Evolutionary conservation across 2,888 invertebrate species (phyloP).

Genomic region (Bombyx huttoni): DNA sequence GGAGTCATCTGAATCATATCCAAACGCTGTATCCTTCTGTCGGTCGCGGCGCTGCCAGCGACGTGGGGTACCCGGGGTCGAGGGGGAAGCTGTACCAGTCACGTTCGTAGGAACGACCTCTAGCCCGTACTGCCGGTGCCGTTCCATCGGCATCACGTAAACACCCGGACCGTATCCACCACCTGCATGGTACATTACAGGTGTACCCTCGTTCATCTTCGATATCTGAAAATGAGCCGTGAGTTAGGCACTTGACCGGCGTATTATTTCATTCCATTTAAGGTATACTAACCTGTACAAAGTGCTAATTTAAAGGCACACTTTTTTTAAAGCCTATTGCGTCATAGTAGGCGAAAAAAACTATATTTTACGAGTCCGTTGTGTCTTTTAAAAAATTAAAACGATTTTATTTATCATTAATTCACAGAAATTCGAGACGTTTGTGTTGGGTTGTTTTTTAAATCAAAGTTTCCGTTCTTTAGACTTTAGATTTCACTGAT

Average conservation of each 20-base stretch:
- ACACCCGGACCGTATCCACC: conserved; percentile 39
- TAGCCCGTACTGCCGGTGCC: conserved; percentile 42
- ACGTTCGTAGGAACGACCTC: conserved; percentile 23
- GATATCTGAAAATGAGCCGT: conserved; percentile 24
- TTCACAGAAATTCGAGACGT: conserved; percentile 59
- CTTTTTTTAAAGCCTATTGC: conserved; percentile 41
- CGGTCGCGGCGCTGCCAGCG: conserved; percentile 42
- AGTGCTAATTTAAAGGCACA: conserved; percentile 20
- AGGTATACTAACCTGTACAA: conserved; percentile 41
- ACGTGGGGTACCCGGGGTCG: conserved; percentile 25
- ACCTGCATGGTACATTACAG: conserved; percentile 51
- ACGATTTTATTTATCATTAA: conserved; percentile 45
- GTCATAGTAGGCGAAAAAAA: conserved; percentile 51
- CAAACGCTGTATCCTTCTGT: conserved; percentile 46
- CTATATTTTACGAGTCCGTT: conserved; percentile 33
- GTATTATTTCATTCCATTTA: conserved; percentile 10
- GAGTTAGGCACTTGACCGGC: conserved; percentile 14
- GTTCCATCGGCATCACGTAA: conserved; percentile 41
- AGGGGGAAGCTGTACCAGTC: conserved; percentile 24
- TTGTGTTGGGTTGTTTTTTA: conserved; percentile 39
- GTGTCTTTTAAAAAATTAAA: conserved; percentile 37
- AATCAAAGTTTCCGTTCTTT: conserved; percentile 32
- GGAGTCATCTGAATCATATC: conserved; percentile 63
- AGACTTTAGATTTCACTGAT: conserved; percentile 34
- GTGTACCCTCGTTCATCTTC: conserved; percentile 53